Percentiles rank a stretch among this genome's conserved stretches.
Conservation (phyloP, 2,888 invertebrate genomes). For the Pyralis farinalis region DNA sequence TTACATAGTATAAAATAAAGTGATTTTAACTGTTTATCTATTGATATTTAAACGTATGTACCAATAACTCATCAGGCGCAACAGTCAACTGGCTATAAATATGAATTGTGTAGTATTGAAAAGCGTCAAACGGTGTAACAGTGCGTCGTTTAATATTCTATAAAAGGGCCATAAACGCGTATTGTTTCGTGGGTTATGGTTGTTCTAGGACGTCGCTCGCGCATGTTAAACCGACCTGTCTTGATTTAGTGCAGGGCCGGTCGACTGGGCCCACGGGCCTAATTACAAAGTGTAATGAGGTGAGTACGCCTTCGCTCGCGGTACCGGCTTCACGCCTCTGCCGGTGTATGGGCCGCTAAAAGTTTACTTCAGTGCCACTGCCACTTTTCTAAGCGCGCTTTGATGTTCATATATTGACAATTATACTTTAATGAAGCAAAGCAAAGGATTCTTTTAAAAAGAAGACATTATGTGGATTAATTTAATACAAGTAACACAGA, state of each 20-base stretch:
- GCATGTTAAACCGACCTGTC: conserved; percentile 55
- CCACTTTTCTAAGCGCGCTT: no score
- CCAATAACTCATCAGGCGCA: background rate
- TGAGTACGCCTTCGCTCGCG: conserved; percentile 38
- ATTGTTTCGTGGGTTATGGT: conserved; percentile 58
- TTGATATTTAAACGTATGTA: no score
- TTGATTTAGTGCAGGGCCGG: conserved; percentile 71
- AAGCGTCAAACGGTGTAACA: conserved; percentile 27
- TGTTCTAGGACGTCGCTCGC: conserved; percentile 43
- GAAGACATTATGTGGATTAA: no score
- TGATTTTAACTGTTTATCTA: no score
- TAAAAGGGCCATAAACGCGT: conserved; percentile 54
- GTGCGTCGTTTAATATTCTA: conserved; percentile 62
- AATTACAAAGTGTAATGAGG: conserved; percentile 78
- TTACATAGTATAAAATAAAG: no score
- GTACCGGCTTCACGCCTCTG: conserved; percentile 38
- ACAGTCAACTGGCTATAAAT: background rate
- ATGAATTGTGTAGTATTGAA: conserved; percentile 3
- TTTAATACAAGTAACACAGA: no score
- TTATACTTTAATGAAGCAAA: no score
- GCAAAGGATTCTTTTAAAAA: no score
- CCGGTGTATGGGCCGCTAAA: conserved; percentile 18
- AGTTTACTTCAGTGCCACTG: conserved; percentile 1
- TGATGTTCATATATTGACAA: no score
- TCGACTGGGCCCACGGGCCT: conserved; percentile 63